A percentile compares a stretch with the other conserved stretches of the same genome.
phyloP scores from a whole-genome alignment of 2,113 vertebrate species.

The Melanocharis versteri region DNA sequence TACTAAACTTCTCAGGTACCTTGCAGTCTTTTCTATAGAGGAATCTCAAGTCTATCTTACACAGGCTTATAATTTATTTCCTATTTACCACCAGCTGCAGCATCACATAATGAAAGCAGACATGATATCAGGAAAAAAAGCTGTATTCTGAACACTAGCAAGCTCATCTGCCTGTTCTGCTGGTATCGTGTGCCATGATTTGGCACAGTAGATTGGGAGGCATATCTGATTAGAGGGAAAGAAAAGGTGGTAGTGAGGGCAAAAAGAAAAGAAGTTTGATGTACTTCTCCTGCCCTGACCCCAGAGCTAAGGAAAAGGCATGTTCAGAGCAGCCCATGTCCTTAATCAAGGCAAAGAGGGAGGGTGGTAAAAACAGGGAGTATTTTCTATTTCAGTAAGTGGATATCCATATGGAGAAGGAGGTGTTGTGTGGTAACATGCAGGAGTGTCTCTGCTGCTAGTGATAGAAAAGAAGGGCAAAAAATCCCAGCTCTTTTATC shows the following conservation, averaged over 20 bases:
- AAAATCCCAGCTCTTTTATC: not conserved
- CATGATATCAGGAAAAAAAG: not conserved
- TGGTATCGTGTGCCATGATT: not conserved
- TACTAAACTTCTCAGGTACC: constrained; percentile 60
- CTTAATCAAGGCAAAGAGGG: not conserved
- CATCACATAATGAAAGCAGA: not conserved
- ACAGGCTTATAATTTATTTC: constrained; percentile 43
- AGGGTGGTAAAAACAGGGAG: not conserved
- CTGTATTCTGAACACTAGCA: not conserved
- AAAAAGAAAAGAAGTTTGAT: not conserved
- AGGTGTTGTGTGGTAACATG: not conserved
- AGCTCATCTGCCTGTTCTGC: not conserved
- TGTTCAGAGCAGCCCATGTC: not conserved
- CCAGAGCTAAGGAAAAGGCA: not conserved
- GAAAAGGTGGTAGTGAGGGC: not conserved
- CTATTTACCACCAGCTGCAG: constrained; percentile 10
- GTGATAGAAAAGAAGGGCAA: not conserved
- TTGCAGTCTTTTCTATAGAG: constrained; percentile 54
- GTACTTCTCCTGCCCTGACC: not conserved
- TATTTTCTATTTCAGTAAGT: not conserved
- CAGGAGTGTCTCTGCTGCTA: not conserved
- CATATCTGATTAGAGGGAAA: not conserved
- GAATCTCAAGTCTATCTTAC: constrained; percentile 40
- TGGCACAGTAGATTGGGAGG: not conserved
- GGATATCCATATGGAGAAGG: not conserved